Evolutionary conservation across 2,797 vertebrate genomes (phyloP).

Genomic region (Micrastur ruficollis): DNA sequence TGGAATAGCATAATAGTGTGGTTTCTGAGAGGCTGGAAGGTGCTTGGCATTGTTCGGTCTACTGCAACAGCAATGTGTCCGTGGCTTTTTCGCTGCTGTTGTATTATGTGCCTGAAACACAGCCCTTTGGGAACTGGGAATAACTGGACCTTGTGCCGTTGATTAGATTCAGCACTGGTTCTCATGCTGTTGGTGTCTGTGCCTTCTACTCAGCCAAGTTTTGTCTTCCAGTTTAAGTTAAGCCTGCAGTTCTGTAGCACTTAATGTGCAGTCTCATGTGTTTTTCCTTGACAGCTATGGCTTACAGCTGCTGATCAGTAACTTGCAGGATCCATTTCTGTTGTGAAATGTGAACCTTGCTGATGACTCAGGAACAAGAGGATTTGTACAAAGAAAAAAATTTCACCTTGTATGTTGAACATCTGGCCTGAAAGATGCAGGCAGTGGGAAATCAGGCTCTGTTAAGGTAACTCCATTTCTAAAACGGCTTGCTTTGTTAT

Average conservation of each 20-base stretch:
- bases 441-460: not conserved
- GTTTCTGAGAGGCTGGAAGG: not conserved
- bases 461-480: not conserved
- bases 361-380: not conserved
- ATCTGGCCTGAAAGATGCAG: not conserved
- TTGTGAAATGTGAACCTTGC: not conserved
- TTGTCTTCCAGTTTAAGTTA: not conserved
- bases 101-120: not conserved
- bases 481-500: not conserved
- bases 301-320: not conserved
- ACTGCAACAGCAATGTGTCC: not conserved
- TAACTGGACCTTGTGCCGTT: not conserved
- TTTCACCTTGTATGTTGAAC: not conserved
- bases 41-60: not conserved
- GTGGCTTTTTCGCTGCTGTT: not conserved
- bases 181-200: not conserved
- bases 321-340: not conserved
- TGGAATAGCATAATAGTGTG: accelerated
- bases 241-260: not conserved
- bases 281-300: not conserved
- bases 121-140: not conserved
- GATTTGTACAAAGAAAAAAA: not conserved
- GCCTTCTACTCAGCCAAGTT: not conserved
- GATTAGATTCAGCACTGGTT: not conserved
- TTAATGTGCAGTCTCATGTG: not conserved